These are phyloP conservation scores for Heteractis magnifica DNA, from an alignment of 92 coral and sea anemone genomes.

Conservation along the genomic window DNA sequence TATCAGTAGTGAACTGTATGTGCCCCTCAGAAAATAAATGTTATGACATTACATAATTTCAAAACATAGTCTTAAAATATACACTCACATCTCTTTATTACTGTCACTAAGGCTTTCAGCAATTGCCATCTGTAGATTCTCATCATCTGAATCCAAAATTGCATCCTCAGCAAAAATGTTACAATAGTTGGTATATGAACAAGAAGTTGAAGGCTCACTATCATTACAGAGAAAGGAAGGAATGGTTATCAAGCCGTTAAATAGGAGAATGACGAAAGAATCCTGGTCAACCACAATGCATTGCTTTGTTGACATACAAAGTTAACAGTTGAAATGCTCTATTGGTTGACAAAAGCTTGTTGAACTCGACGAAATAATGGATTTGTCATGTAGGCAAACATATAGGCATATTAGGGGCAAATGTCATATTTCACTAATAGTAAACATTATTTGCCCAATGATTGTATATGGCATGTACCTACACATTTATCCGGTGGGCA, in stretches of 20 bases:
- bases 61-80: not conserved
- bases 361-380: no score
- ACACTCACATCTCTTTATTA: not conserved
- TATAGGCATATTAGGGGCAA: no score
- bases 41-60: conserved; percentile 1
- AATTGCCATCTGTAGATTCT: not conserved
- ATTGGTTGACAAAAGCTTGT: not conserved
- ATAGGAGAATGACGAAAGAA: not conserved
- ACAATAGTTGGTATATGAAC: not conserved
- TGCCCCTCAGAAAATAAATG: not conserved
- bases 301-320: not conserved
- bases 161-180: conserved; percentile 1
- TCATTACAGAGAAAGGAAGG: not conserved
- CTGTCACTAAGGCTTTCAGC: conserved; percentile 6
- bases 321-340: conserved; percentile 2
- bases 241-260: conserved; percentile 2
- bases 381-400: no score
- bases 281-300: no score
- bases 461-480: no score
- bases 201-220: not conserved
- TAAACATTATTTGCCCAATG: no score
- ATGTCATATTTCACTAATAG: no score
- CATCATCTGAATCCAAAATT: not conserved
- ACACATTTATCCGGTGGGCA: no score
- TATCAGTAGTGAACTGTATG: not conserved